These are phyloP conservation scores for Glandiceps talaboti DNA, from an alignment of 53 echinoderm and acorn worm species.

Conservation along the genomic window DNA sequence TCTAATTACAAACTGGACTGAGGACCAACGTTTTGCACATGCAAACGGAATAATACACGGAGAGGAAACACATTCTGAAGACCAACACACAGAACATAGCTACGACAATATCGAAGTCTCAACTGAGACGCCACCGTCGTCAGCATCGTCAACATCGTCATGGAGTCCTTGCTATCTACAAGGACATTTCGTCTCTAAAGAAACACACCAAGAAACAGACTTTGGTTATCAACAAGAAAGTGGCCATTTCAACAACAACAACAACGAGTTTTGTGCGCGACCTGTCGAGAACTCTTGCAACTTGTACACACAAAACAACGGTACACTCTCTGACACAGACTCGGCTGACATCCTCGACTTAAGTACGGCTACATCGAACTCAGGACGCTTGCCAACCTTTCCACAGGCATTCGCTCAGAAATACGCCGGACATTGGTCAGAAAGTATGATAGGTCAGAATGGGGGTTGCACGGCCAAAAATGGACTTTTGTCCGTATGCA, in stretches of 20 bases:
- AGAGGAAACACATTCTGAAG: neutral
- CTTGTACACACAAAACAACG: neutral
- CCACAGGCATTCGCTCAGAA: conserved; percentile 18
- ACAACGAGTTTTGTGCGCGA: neutral
- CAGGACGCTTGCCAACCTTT: conserved; percentile 16
- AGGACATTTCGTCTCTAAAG: neutral
- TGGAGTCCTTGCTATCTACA: conserved; percentile 4
- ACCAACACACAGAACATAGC: neutral
- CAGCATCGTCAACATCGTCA: conserved; percentile 2
- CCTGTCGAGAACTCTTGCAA: conserved; percentile 6
- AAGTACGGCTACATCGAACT: neutral
- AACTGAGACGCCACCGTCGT: neutral
- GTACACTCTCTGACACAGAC: neutral
- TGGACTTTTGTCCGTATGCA: no score
- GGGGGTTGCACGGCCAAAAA: neutral
- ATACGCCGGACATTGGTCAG: neutral
- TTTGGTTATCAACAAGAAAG: conserved; percentile 16
- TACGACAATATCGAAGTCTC: neutral
- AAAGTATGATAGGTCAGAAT: neutral
- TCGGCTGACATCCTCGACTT: neutral
- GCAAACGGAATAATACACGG: neutral
- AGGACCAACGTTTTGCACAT: neutral
- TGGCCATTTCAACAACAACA: neutral
- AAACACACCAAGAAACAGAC: conserved; percentile 8
- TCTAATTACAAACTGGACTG: conserved; percentile 3